These are phyloP conservation scores for Vireo griseus DNA, from an alignment of 2,797 vertebrate genomes.

Conservation along the genomic window DNA sequence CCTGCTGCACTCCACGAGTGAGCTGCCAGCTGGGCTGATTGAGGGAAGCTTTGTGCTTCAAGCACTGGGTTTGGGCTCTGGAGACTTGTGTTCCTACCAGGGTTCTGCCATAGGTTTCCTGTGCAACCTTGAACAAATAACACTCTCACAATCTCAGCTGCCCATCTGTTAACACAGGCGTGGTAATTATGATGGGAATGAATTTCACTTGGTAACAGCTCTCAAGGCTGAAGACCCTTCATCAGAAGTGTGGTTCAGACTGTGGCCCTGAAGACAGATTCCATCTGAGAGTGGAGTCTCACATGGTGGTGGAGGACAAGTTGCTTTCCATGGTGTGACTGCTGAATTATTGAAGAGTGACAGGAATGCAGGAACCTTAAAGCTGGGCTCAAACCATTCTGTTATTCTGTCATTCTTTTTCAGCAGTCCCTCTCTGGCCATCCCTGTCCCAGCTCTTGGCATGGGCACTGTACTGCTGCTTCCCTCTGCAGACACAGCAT, in stretches of 20 bases:
- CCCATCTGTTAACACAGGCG: slow-evolving; percentile 27
- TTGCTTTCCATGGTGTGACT: neutral
- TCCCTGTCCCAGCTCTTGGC: neutral
- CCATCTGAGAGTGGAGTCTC: neutral
- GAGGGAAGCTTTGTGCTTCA: neutral
- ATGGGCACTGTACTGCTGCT: neutral
- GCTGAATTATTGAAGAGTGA: neutral
- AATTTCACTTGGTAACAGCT: neutral
- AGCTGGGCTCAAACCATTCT: neutral
- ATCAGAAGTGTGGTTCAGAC: neutral
- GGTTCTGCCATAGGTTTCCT: slow-evolving; percentile 18
- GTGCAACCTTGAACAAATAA: slow-evolving; percentile 7
- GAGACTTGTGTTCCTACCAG: neutral
- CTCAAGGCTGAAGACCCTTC: neutral
- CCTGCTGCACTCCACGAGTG: neutral
- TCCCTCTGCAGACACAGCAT: neutral
- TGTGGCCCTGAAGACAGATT: neutral
- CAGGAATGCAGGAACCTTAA: neutral
- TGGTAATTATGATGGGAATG: neutral
- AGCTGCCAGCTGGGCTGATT: slow-evolving; percentile 6
- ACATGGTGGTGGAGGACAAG: neutral
- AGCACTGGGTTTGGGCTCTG: neutral
- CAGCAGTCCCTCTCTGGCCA: neutral
- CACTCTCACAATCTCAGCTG: neutral
- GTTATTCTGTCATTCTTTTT: neutral